A percentile compares a stretch with the other conserved stretches of the same genome.
Conservation (phyloP, 2,113 vertebrate species). For the Lepus europaeus region DNA sequence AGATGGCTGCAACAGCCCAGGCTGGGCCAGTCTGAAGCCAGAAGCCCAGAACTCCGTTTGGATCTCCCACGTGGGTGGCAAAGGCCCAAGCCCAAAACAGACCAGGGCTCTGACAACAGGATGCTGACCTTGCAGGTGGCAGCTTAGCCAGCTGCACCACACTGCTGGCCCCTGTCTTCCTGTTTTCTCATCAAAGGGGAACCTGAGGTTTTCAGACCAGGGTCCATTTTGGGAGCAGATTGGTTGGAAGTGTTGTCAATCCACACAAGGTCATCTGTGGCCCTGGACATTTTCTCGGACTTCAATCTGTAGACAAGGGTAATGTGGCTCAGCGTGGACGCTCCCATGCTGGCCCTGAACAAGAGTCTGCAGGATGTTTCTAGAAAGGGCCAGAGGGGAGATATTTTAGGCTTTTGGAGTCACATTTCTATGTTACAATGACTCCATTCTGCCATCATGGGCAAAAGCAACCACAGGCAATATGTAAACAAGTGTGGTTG, state of each 20-base stretch:
- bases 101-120: no score
- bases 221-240: background rate
- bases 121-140: no score
- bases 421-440: background rate
- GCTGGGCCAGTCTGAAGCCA: no score
- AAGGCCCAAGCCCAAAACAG: no score
- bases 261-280: background rate
- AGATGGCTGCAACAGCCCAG: no score
- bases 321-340: background rate
- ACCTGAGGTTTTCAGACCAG: background rate
- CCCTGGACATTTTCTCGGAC: background rate
- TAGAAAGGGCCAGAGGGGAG: background rate
- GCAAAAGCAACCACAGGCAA: background rate
- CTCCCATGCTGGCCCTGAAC: background rate
- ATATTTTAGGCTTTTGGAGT: background rate
- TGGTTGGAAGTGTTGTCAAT: background rate
- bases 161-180: background rate
- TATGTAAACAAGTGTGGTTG: background rate
- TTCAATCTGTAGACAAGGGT: background rate
- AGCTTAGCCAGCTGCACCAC: no score
- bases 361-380: background rate
- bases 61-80: no score
- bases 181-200: conserved; percentile 22
- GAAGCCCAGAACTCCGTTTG: no score
- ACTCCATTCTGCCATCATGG: background rate